phyloP scores from a whole-genome alignment of 2,888 invertebrate genomes.

The Caenorhabditis sp. region DNA sequence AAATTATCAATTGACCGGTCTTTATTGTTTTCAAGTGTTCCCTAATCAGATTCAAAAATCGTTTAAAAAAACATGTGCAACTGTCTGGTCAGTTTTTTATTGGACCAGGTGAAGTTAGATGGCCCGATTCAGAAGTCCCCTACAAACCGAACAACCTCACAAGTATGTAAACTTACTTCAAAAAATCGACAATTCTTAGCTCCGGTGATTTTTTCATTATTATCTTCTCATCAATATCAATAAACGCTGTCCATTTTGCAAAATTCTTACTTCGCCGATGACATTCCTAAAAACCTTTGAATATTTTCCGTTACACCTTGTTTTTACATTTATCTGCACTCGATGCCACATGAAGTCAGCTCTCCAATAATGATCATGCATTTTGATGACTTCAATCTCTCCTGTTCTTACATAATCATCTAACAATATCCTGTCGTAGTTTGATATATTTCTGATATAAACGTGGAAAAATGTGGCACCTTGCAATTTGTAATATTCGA shows the following conservation, averaged over 20 bases:
- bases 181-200: not conserved
- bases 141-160: no score
- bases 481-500: conserved; percentile 37
- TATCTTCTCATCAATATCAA: conserved; percentile 15
- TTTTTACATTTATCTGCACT: conserved; percentile 6
- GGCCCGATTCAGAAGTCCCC: no score
- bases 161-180: conserved; percentile 11
- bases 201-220: not conserved
- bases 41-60: no score
- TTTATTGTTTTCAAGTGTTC: no score
- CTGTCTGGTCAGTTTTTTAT: no score
- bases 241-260: conserved; percentile 22
- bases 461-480: conserved; percentile 33
- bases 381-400: conserved; percentile 25
- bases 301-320: no score
- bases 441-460: conserved; percentile 16
- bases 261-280: conserved; percentile 16
- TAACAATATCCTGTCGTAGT: conserved; percentile 14
- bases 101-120: no score
- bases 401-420: conserved; percentile 38
- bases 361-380: conserved; percentile 36
- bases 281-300: no score
- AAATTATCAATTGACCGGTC: no score
- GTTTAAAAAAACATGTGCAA: no score
- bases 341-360: conserved; percentile 19